Evolutionary conservation across 1,140 invertebrate species (phyloP), one percentile per base, ranked within the genome.

Genomic region (Microplitis demolitor): DNA sequence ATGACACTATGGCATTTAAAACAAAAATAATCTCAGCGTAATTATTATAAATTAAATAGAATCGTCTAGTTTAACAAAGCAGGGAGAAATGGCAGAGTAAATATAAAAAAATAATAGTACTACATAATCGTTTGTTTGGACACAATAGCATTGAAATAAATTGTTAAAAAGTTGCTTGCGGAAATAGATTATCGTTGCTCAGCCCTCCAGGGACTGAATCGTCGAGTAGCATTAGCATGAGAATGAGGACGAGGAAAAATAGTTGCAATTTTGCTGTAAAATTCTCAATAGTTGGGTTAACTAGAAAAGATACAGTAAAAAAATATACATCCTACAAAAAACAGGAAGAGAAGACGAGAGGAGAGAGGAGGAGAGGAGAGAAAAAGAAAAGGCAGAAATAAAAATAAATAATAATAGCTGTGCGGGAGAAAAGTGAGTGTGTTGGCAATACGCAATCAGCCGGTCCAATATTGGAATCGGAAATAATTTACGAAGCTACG

Each of bases 401-500:
- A 24, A 34, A 3, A 13, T 24, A 24, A 39, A 54, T 74, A 74
- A 35, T 54, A 63, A 56, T 66, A 71, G 11, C 35, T 56, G 39
- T 9, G 35, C 13, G 6, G 66, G 6, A 31, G 50, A 71, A 78
- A 76, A 58, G 53, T 37, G 53, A 58, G 53, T 68, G 9, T 60
- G 54, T 58, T 14, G 54, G 66, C 14, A 13, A 51, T 39, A 68
- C 35, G 53, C 53, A 68, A 68, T 68, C 53, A 60, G 53, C 53
- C 66, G 51, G 16, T 71, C 45, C 73, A 61, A 68, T 76, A 78
- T 76, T 72, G 71, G 71, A 77, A 77, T 71, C 63, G 71, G 69
- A 72, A 73, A 75, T 70, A 70, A 74, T 74, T 74, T 74, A 74
- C 66, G 69, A 70, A 74, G 37, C 51, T n/a, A 35, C 35, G 34